phyloP scores from a whole-genome alignment of 2,888 invertebrate genomes.

The Orchesellides sinensis region DNA sequence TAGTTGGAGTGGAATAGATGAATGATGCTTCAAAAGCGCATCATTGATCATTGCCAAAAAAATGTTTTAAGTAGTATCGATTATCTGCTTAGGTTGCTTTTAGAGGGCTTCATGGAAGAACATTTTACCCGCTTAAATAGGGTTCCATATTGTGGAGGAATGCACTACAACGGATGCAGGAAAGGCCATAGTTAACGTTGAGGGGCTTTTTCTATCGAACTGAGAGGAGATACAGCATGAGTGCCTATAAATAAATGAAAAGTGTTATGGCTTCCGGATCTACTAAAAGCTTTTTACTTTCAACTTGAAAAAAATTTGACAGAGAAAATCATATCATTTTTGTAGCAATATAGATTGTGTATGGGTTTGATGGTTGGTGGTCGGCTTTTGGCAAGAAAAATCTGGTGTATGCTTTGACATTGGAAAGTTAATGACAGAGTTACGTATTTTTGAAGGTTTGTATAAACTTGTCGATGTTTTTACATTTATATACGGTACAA shows the following conservation, averaged over 20 bases:
- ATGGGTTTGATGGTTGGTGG: neutral
- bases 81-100: constrained; percentile 36
- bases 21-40: constrained; percentile 40
- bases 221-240: constrained; percentile 7
- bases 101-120: constrained; percentile 5
- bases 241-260: constrained; percentile 39
- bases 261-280: constrained; percentile 51
- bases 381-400: neutral
- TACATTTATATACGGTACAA: too few relatives aligned
- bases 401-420: neutral
- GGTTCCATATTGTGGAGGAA: too few relatives aligned
- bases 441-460: too few relatives aligned
- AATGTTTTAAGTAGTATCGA: constrained; percentile 41
- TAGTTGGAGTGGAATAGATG: neutral
- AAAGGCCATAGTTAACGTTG: too few relatives aligned
- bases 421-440: neutral
- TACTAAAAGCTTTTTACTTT: constrained; percentile 46
- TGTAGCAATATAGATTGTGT: neutral
- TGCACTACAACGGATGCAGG: too few relatives aligned
- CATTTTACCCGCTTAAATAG: constrained; percentile 13
- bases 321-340: constrained; percentile 22
- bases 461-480: constrained; percentile 3
- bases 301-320: constrained; percentile 6
- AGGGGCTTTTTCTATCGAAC: neutral
- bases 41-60: constrained; percentile 64